Conservation (phyloP, 1,140 invertebrate species). For the Papilio glaucus region DNA sequence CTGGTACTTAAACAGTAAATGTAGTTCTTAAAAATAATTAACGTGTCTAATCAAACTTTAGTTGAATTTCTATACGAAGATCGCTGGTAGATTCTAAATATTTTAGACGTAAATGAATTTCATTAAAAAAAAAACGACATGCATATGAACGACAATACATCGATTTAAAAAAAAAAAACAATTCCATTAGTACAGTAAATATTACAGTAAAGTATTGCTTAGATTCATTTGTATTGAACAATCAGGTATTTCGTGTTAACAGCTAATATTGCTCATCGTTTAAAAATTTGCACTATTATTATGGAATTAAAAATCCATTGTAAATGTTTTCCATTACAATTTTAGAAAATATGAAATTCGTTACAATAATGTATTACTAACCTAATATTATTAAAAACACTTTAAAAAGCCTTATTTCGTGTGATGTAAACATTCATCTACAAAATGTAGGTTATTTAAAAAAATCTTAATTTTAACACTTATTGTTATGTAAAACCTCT, state of each 20-base stretch:
- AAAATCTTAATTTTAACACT: conserved; percentile 18
- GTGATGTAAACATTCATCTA: conserved; percentile 30
- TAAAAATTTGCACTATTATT: too few relatives aligned
- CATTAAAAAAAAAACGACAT: too few relatives aligned
- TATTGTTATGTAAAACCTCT: background rate
- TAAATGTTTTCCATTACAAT: background rate
- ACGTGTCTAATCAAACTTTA: conserved; percentile 21
- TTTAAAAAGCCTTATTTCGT: conserved; percentile 22
- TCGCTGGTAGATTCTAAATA: background rate
- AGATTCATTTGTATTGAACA: too few relatives aligned
- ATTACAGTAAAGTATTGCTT: too few relatives aligned
- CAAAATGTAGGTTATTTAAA: conserved; percentile 37
- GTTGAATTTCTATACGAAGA: background rate
- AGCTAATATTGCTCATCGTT: too few relatives aligned
- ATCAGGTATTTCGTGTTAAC: too few relatives aligned
- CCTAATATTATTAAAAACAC: conserved; percentile 33
- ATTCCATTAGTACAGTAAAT: too few relatives aligned
- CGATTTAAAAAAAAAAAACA: too few relatives aligned
- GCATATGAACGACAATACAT: too few relatives aligned
- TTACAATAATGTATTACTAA: conserved; percentile 13
- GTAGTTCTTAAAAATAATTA: conserved; percentile 24
- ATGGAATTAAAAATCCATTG: background rate
- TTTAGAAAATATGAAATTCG: background rate
- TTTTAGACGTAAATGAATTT: too few relatives aligned
- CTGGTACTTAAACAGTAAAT: conserved; percentile 28